Conservation (phyloP, 1,140 invertebrate species). For the Ceratina japonica region DNA sequence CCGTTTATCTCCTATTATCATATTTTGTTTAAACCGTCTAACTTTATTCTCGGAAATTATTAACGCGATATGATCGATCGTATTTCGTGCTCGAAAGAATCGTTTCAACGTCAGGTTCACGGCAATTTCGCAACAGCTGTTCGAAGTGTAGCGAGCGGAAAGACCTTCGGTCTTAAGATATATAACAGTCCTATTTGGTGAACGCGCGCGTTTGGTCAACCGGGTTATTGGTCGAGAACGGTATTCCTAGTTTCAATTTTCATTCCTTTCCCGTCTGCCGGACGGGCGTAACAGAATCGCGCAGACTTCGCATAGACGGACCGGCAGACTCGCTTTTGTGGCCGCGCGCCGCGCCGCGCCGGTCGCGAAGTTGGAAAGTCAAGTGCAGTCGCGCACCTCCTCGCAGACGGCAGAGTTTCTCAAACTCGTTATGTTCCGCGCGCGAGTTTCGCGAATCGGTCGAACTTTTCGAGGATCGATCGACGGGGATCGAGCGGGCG, state of each 20-base stretch:
- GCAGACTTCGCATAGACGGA: slow-evolving; percentile 49
- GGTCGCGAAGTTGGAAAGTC: slow-evolving; percentile 63
- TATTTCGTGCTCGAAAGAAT: too few relatives aligned
- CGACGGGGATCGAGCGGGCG: background rate
- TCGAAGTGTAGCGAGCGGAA: too few relatives aligned
- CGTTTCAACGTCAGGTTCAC: too few relatives aligned
- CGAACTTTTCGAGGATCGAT: slow-evolving; percentile 39
- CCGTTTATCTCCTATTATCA: background rate
- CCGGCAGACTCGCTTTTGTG: slow-evolving; percentile 42
- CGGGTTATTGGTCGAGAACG: background rate
- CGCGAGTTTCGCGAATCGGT: slow-evolving; percentile 16
- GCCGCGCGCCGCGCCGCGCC: slow-evolving; percentile 29
- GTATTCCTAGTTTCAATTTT: slow-evolving; percentile 43
- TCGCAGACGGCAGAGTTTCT: slow-evolving; percentile 63
- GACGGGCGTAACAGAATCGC: slow-evolving; percentile 1
- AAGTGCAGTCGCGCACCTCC: slow-evolving; percentile 59
- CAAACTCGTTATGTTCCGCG: slow-evolving; percentile 45
- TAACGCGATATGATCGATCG: too few relatives aligned
- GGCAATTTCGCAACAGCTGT: too few relatives aligned
- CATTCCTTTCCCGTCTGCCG: slow-evolving; percentile 27
- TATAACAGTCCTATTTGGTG: too few relatives aligned
- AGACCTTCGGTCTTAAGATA: too few relatives aligned
- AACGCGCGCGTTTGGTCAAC: background rate
- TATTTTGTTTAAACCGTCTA: too few relatives aligned
- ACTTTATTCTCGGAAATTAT: too few relatives aligned